These are phyloP conservation scores for Syritta pipiens DNA, from an alignment of 2,888 invertebrate species.

Conservation along the genomic window DNA sequence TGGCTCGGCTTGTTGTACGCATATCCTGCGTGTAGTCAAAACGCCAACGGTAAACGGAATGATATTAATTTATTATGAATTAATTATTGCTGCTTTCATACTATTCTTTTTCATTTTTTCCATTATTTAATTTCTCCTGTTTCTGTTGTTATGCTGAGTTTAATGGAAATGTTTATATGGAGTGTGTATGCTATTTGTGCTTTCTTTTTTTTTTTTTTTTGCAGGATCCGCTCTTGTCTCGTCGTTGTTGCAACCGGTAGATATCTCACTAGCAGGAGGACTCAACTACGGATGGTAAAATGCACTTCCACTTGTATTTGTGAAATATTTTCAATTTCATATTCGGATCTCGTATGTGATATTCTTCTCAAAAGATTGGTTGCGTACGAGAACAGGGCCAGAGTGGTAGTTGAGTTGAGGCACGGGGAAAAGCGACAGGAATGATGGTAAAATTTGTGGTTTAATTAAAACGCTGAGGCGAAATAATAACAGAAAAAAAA, in stretches of 20 bases:
- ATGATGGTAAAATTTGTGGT: slow-evolving; percentile 44
- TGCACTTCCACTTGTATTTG: slow-evolving; percentile 14
- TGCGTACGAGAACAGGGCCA: no score
- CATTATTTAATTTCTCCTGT: no score
- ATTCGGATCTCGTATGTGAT: slow-evolving; percentile 57
- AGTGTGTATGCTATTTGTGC: background rate
- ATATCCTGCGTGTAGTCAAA: slow-evolving; percentile 54
- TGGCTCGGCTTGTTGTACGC: slow-evolving; percentile 4
- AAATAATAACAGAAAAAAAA: no score
- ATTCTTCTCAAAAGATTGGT: slow-evolving; percentile 48
- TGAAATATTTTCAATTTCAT: slow-evolving; percentile 39
- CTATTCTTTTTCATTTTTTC: no score
- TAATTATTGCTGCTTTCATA: slow-evolving; percentile 57
- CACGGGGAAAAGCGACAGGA: background rate
- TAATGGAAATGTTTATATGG: slow-evolving; percentile 35
- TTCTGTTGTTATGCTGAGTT: slow-evolving; percentile 26
- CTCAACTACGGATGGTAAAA: no score
- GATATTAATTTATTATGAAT: slow-evolving; percentile 67
- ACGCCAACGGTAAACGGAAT: slow-evolving; percentile 62
- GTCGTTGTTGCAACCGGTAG: background rate
- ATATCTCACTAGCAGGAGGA: no score
- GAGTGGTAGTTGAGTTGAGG: no score
- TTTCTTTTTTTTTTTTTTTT: slow-evolving; percentile 24
- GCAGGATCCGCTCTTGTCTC: background rate
- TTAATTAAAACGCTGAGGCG: slow-evolving; percentile 64